A percentile compares a stretch with the other conserved stretches of the same genome.
Evolutionary conservation across 2,113 vertebrate species (phyloP).

Genomic region (Sakesphorus luctuosus): DNA sequence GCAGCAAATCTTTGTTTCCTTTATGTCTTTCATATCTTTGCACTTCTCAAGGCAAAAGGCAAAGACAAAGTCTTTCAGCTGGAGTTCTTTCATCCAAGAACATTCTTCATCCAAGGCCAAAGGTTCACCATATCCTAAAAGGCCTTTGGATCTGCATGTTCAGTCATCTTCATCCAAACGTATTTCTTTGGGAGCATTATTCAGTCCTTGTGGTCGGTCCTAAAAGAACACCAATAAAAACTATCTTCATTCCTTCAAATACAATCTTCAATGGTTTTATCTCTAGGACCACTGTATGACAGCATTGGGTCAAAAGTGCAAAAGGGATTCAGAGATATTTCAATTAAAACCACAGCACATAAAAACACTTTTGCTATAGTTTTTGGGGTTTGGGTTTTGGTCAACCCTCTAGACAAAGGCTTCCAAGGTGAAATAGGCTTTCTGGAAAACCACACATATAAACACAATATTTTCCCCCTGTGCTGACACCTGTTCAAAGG

Average conservation of each 20-base stretch:
- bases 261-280: conserved; percentile 36
- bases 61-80: conserved; percentile 67
- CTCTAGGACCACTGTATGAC: conserved; percentile 36
- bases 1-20: conserved; percentile 48
- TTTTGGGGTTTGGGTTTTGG: background rate
- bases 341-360: conserved; percentile 10
- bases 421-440: background rate
- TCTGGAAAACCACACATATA: background rate
- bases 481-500: background rate
- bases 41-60: conserved; percentile 52
- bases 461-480: background rate
- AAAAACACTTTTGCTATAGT: background rate
- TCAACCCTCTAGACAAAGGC: background rate
- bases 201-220: conserved; percentile 59
- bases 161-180: conserved; percentile 58
- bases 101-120: conserved; percentile 64
- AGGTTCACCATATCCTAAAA: conserved; percentile 64
- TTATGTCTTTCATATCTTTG: conserved; percentile 52
- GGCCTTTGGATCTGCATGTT: conserved; percentile 63
- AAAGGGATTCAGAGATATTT: background rate
- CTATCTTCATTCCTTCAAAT: conserved; percentile 58
- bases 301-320: background rate
- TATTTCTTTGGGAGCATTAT: conserved; percentile 60
- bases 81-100: conserved; percentile 64
- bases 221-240: conserved; percentile 67